phyloP scores from a whole-genome alignment of 1,140 invertebrate species.

The Megathymus violae region DNA sequence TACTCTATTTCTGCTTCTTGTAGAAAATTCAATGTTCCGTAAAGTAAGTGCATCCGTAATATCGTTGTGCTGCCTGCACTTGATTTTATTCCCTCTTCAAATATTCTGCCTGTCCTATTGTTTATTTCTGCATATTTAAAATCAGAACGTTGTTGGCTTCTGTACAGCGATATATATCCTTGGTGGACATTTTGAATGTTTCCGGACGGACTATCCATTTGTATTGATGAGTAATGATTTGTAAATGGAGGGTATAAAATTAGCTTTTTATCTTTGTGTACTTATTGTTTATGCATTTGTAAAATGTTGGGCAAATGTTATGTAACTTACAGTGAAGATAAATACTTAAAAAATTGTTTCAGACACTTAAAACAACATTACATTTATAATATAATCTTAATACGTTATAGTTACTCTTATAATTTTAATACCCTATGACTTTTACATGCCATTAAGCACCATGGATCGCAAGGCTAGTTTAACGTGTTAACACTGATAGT shows the following conservation, averaged over 20 bases:
- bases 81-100: constrained; percentile 31
- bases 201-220: not conserved
- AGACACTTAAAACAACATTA: no score
- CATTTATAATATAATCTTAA: no score
- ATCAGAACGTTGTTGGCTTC: constrained; percentile 11
- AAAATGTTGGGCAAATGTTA: no score
- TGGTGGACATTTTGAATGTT: constrained; percentile 26
- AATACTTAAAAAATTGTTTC: no score
- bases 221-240: not conserved
- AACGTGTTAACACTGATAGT: no score
- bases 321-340: no score
- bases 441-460: no score
- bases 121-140: constrained; percentile 33
- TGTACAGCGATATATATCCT: constrained; percentile 3
- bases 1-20: constrained; percentile 4
- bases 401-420: no score
- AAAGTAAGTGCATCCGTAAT: constrained; percentile 14
- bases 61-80: not conserved
- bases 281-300: no score
- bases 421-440: no score
- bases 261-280: not conserved
- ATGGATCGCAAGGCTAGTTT: no score
- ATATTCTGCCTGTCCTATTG: constrained; percentile 27
- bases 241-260: not conserved
- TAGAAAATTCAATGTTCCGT: constrained; percentile 16